Evolutionary conservation across 2,888 invertebrate genomes (phyloP).

Genomic region (Mongoloraphidia duomilia): DNA sequence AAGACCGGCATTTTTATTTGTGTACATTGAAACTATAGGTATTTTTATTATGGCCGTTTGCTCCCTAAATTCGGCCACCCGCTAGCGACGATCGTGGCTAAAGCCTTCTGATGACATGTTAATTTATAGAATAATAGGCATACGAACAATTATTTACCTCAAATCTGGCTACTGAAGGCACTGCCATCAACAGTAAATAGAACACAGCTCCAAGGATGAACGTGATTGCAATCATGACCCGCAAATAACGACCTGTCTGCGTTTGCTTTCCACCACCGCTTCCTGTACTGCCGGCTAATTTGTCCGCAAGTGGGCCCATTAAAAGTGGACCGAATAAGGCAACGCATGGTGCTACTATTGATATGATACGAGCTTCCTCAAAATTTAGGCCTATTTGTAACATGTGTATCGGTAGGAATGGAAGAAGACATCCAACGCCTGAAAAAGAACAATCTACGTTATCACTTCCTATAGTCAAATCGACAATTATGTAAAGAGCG

Average conservation of each 20-base stretch:
- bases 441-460: conserved; percentile 16
- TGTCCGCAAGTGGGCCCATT: conserved; percentile 66
- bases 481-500: neutral
- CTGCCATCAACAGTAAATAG: conserved; percentile 49
- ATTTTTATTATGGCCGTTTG: too few relatives aligned
- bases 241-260: conserved; percentile 46
- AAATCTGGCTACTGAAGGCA: conserved; percentile 49
- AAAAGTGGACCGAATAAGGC: conserved; percentile 66
- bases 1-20: too few relatives aligned
- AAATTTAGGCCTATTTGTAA: conserved; percentile 53
- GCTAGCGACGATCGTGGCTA: too few relatives aligned
- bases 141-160: conserved; percentile 29
- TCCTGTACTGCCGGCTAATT: conserved; percentile 33
- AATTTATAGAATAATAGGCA: too few relatives aligned
- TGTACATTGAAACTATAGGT: too few relatives aligned
- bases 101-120: too few relatives aligned
- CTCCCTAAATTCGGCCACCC: too few relatives aligned
- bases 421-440: conserved; percentile 72
- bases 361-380: conserved; percentile 62
- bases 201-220: conserved; percentile 53
- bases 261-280: conserved; percentile 24
- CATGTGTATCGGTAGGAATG: conserved; percentile 71
- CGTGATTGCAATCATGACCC: conserved; percentile 51
- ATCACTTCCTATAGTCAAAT: conserved; percentile 3
- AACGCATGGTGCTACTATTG: conserved; percentile 62